A percentile compares a stretch with the other conserved stretches of the same genome.
phyloP scores from a whole-genome alignment of 64 coral and sea anemone genomes.

The Astreopora myriophthalma region DNA sequence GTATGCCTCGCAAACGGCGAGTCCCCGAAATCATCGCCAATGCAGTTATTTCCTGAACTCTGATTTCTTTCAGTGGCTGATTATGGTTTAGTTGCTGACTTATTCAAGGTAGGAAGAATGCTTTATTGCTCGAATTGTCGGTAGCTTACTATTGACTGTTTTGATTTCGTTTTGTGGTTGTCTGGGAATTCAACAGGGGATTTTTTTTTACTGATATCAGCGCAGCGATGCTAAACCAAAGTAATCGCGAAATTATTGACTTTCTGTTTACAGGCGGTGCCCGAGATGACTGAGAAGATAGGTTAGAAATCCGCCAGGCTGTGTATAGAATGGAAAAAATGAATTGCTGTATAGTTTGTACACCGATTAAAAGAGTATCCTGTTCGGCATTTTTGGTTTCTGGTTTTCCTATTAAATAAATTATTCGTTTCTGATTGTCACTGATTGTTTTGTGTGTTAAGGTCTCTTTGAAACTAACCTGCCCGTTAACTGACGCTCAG shows the following conservation, averaged over 20 bases:
- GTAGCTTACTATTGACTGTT: too few relatives aligned
- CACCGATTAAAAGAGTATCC: not conserved
- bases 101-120: constrained; percentile 86
- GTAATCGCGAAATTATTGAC: not conserved
- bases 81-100: constrained; percentile 96
- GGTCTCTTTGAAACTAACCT: too few relatives aligned
- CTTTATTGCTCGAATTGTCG: not conserved
- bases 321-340: not conserved
- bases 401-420: not conserved
- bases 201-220: too few relatives aligned
- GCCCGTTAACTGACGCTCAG: too few relatives aligned
- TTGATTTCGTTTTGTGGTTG: too few relatives aligned
- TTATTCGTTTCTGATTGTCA: not conserved
- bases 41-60: not conserved
- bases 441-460: not conserved
- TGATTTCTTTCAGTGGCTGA: constrained; percentile 86
- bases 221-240: too few relatives aligned
- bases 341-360: not conserved
- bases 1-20: too few relatives aligned
- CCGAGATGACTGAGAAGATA: constrained; percentile 91
- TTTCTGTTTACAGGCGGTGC: constrained; percentile 81
- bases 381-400: not conserved
- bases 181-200: too few relatives aligned
- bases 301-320: not conserved
- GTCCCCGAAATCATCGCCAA: too few relatives aligned